These are phyloP conservation scores for Tapirus indicus DNA, from an alignment of 2,797 vertebrate species.

Conservation along the genomic window DNA sequence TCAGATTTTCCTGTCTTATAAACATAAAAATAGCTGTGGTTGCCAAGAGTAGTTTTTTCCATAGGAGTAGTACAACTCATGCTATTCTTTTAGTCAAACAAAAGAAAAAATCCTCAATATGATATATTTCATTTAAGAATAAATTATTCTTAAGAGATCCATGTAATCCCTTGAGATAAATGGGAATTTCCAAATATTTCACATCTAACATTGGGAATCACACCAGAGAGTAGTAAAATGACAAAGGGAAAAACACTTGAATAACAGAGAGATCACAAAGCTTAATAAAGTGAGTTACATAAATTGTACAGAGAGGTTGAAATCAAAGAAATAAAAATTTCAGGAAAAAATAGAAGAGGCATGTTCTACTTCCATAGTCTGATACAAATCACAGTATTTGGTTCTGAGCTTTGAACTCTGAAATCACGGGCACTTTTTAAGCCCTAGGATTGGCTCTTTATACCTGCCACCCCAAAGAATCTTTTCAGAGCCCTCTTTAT, in stretches of 20 bases:
- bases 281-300: no score
- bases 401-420: not conserved
- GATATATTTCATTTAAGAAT: not conserved
- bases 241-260: not conserved
- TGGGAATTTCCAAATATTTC: not conserved
- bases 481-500: slow-evolving; percentile 57
- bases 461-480: not conserved
- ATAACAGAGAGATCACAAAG: not conserved
- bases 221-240: not conserved
- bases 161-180: not conserved
- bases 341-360: not conserved
- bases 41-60: not conserved
- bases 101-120: not conserved
- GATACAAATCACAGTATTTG: not conserved
- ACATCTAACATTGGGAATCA: not conserved
- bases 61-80: not conserved
- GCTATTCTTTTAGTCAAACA: not conserved
- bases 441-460: not conserved
- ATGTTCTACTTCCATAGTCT: not conserved
- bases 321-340: not conserved
- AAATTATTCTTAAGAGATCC: not conserved
- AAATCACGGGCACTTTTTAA: not conserved
- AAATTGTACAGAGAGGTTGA: not conserved
- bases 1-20: not conserved
- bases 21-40: not conserved